These are phyloP conservation scores for Cosmorhoe ocellata DNA, from an alignment of 2,888 invertebrate genomes.

Conservation along the genomic window DNA sequence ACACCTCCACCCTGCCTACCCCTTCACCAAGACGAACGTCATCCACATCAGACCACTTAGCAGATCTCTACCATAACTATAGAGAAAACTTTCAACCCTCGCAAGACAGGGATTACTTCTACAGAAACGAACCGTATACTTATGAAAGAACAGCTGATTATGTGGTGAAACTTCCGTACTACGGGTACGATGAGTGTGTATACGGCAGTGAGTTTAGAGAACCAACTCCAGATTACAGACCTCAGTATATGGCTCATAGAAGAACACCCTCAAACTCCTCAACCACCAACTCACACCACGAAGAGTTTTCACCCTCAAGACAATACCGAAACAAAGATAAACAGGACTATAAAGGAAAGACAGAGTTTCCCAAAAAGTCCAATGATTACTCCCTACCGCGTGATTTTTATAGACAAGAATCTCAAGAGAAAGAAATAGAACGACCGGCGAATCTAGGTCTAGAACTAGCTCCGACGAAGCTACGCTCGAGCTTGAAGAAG, in stretches of 20 bases:
- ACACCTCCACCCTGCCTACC: conserved; percentile 80
- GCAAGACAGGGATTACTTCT: conserved; percentile 63
- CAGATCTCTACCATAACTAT: conserved; percentile 83
- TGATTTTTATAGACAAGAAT: conserved; percentile 67
- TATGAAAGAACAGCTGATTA: conserved; percentile 74
- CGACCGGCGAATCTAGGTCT: conserved; percentile 80
- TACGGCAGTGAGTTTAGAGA: conserved; percentile 60
- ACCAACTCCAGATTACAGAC: conserved; percentile 63
- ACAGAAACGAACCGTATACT: conserved; percentile 59
- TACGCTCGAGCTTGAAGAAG: conserved; percentile 91
- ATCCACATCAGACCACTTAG: conserved; percentile 84
- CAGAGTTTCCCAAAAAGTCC: conserved; percentile 65
- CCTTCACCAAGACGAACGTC: conserved; percentile 89
- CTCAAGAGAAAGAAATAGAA: conserved; percentile 66
- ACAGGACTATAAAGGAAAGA: conserved; percentile 59
- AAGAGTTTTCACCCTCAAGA: conserved; percentile 70
- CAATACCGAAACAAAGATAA: conserved; percentile 57
- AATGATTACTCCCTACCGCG: conserved; percentile 67
- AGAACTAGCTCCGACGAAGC: conserved; percentile 85
- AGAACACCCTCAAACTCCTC: conserved; percentile 91
- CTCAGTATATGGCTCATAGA: conserved; percentile 83
- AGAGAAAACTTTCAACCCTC: conserved; percentile 73
- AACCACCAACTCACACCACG: conserved; percentile 78
- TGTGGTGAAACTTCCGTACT: conserved; percentile 69
- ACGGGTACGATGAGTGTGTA: conserved; percentile 69